Base-by-base conservation (phyloP, 92 coral and sea anemone genomes). In the Palythoa grandis region DNA sequence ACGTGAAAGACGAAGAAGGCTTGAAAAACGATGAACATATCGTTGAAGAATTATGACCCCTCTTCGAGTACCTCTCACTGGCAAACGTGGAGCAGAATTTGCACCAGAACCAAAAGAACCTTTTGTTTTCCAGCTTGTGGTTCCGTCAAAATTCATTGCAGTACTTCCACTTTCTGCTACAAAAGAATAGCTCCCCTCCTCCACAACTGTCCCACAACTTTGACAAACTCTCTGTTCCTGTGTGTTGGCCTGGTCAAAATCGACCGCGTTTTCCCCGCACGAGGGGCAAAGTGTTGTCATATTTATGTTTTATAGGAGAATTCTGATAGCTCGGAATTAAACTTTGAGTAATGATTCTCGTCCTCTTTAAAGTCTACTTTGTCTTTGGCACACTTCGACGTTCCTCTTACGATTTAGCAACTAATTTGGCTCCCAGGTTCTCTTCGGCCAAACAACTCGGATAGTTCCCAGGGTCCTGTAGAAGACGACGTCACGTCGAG, bases 231-330 rank as follows among this genome's bases (percentile, higher is more conserved):
- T 43, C 47, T 90, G 87, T 76, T 76, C 90, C 23, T 86, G 89
- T 39, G 76, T 19, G 75, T 87, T 79, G 22, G 85, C 82, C 63
- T 22, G 74, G 35, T 80, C 85, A 16, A 5, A 80, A 4, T 90
- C 88, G 25, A 90, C 92, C 9, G 92, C 88, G 54, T 58, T 29
- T 87, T 43, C 84, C 22, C 85, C 89, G 78, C 92, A 90, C 57
- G 22, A 40, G 13, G 92, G 84, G n/a, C 92, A 90, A 53, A 65
- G 50, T 17, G 92, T 74, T 12, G 92, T 84, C 92, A 90, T 90
- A 71, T 78, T 85, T 52, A 29, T 23, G 11, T 48, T 54, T 74
- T 15, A 11, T 4, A 29, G 35, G 23, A 73, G 23, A 43, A 11
- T 43, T 71, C 15, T 23, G 54, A 52, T 17, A 20, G 15, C 50